A percentile compares a stretch with the other conserved stretches of the same genome.
Conservation (phyloP, 2,797 vertebrate species). For the Amazona ochrocephala region DNA sequence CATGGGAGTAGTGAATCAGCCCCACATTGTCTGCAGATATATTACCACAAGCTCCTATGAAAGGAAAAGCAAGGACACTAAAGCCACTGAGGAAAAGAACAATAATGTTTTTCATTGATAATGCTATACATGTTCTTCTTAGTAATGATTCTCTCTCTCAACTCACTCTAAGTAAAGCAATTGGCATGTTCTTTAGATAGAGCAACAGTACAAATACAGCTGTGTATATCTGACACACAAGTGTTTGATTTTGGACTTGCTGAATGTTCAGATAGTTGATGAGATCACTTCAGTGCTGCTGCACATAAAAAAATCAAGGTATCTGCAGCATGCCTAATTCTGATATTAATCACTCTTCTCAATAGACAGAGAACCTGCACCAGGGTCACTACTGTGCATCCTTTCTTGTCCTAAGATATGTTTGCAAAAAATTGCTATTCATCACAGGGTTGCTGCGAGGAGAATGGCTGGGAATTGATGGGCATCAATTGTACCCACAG, state of each 20-base stretch:
- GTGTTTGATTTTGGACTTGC: slow-evolving; percentile 69
- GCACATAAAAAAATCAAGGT: slow-evolving; percentile 46
- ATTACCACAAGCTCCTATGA: background rate
- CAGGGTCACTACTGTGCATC: background rate
- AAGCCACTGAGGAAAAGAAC: slow-evolving; percentile 60
- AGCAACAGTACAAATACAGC: slow-evolving; percentile 73
- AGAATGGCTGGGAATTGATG: slow-evolving; percentile 30
- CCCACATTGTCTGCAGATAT: background rate
- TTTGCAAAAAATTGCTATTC: slow-evolving; percentile 47
- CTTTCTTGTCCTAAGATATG: background rate
- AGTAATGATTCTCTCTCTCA: slow-evolving; percentile 65
- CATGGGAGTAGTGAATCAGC: background rate
- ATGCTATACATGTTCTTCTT: slow-evolving; percentile 71
- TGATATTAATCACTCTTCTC: background rate
- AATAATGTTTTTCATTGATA: slow-evolving; percentile 68
- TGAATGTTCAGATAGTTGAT: slow-evolving; percentile 68
- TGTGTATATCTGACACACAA: slow-evolving; percentile 70
- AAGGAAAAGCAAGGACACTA: slow-evolving; percentile 55
- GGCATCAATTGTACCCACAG: slow-evolving; percentile 60
- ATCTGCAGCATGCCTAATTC: slow-evolving; percentile 15
- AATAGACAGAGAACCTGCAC: background rate
- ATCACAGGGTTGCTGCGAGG: background rate
- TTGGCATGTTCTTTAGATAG: slow-evolving; percentile 69
- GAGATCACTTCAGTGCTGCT: slow-evolving; percentile 48
- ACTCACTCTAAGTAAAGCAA: slow-evolving; percentile 68